phyloP scores from a whole-genome alignment of 2,888 invertebrate species.

The Apoda limacodes region DNA sequence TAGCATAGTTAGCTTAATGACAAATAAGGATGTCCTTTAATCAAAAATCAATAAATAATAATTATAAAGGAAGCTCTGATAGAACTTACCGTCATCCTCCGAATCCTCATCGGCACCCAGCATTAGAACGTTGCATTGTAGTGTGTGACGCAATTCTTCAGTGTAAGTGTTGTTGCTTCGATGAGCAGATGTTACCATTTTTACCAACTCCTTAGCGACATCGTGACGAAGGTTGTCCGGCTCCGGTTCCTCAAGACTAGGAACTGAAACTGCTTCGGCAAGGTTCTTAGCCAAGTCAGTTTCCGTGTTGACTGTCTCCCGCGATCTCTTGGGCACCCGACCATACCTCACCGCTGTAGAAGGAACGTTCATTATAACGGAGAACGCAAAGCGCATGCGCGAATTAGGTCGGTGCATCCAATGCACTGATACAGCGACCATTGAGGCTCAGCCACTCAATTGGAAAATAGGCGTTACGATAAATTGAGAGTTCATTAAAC shows the following conservation, averaged over 20 bases:
- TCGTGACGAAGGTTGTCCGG: conserved; percentile 21
- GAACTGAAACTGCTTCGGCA: conserved; percentile 5
- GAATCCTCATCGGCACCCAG: conserved; percentile 30
- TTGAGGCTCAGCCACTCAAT: conserved; percentile 34
- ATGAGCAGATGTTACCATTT: conserved; percentile 76
- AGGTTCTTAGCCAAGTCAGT: conserved; percentile 27
- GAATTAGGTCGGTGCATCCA: conserved; percentile 27
- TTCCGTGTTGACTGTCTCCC: conserved; percentile 67
- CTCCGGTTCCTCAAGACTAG: conserved; percentile 12
- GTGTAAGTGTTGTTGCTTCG: conserved; percentile 89
- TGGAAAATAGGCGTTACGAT: conserved; percentile 39
- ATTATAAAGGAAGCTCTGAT: no score
- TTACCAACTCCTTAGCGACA: conserved; percentile 43
- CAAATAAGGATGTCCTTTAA: no score
- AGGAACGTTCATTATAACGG: conserved; percentile 24
- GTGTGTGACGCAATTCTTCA: conserved; percentile 78
- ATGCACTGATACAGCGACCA: no score
- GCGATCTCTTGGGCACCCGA: conserved; percentile 92
- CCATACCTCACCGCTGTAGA: conserved; percentile 93
- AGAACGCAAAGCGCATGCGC: conserved; percentile 23
- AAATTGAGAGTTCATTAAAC: no score
- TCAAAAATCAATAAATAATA: no score
- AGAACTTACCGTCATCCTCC: conserved; percentile 31
- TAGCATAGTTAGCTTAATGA: no score
- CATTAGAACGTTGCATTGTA: conserved; percentile 27